Evolutionary conservation across 64 coral and sea anemone genomes (phyloP).

Genomic region (Stylophora pistillata): DNA sequence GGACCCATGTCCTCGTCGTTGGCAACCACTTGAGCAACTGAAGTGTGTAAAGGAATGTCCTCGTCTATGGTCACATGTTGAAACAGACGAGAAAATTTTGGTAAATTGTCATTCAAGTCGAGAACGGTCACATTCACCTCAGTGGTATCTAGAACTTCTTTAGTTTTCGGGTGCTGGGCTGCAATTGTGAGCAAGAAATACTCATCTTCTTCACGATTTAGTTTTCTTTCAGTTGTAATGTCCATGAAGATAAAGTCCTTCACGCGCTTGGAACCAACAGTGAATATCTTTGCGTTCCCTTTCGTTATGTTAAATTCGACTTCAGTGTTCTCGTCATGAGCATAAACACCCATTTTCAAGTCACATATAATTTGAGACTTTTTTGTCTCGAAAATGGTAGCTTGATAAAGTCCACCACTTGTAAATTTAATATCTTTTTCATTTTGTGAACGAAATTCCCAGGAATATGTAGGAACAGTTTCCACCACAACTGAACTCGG

Average conservation of each 20-base stretch:
- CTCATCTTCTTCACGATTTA: conserved; percentile 69
- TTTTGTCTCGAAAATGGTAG: conserved; percentile 69
- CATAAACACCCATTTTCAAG: conserved; percentile 96
- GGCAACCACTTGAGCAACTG: conserved; percentile 58
- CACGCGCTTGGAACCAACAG: conserved; percentile 52
- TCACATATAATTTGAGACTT: conserved; percentile 70
- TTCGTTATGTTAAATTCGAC: conserved; percentile 71
- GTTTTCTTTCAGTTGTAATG: conserved; percentile 60
- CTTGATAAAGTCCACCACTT: conserved; percentile 88
- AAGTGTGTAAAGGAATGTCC: conserved; percentile 53
- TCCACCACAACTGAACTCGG: conserved; percentile 67
- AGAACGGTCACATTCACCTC: conserved; percentile 77
- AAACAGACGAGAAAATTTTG: conserved; percentile 59
- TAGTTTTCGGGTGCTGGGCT: conserved; percentile 57
- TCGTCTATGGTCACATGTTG: conserved; percentile 61
- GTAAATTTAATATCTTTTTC: conserved; percentile 87
- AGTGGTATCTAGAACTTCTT: conserved; percentile 70
- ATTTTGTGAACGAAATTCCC: conserved; percentile 77
- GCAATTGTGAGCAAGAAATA: conserved; percentile 61
- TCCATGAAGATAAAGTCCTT: conserved; percentile 88
- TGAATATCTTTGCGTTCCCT: conserved; percentile 56
- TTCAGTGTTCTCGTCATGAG: conserved; percentile 30
- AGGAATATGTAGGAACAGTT: conserved; percentile 73
- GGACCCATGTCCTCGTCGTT: conserved; percentile 67
- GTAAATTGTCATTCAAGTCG: conserved; percentile 79